These are phyloP conservation scores for Lamproptera curius DNA, from an alignment of 2,888 invertebrate species.

Conservation along the genomic window DNA sequence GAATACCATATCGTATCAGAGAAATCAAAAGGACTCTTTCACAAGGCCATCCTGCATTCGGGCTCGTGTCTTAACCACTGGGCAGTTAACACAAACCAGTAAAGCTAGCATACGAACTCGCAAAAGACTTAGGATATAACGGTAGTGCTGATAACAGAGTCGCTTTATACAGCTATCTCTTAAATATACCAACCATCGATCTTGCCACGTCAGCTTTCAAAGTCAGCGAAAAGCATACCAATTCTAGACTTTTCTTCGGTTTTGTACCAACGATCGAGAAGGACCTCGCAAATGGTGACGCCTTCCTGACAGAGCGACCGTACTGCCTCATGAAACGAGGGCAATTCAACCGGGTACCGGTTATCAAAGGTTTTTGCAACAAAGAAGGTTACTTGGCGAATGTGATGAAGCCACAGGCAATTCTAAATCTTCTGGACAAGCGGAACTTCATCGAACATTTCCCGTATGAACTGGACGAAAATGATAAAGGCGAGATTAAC, in stretches of 20 bases:
- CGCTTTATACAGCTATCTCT: conserved; percentile 35
- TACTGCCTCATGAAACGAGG: conserved; percentile 53
- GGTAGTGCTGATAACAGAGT: conserved; percentile 32
- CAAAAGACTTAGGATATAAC: conserved; percentile 36
- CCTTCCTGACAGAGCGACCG: conserved; percentile 44
- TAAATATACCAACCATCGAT: conserved; percentile 26
- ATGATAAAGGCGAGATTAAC: conserved; percentile 26
- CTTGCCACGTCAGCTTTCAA: conserved; percentile 29
- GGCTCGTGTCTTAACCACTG: conserved; percentile 49
- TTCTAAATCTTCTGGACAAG: conserved; percentile 32
- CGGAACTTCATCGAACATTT: conserved; percentile 33
- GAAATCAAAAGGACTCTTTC: conserved; percentile 43
- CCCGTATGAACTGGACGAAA: conserved; percentile 28
- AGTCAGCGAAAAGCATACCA: conserved; percentile 25
- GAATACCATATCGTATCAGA: conserved; percentile 48
- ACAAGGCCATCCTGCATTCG: conserved; percentile 51
- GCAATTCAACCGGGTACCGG: conserved; percentile 54
- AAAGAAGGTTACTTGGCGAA: conserved; percentile 54
- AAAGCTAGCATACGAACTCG: conserved; percentile 32
- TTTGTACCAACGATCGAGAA: conserved; percentile 52
- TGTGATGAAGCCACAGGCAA: conserved; percentile 24
- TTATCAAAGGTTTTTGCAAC: conserved; percentile 67
- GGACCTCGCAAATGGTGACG: conserved; percentile 38
- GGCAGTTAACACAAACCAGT: conserved; percentile 40
- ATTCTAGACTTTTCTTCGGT: conserved; percentile 35